These are phyloP conservation scores for Porites australiensis DNA, from an alignment of 64 coral and sea anemone genomes.

Conservation along the genomic window DNA sequence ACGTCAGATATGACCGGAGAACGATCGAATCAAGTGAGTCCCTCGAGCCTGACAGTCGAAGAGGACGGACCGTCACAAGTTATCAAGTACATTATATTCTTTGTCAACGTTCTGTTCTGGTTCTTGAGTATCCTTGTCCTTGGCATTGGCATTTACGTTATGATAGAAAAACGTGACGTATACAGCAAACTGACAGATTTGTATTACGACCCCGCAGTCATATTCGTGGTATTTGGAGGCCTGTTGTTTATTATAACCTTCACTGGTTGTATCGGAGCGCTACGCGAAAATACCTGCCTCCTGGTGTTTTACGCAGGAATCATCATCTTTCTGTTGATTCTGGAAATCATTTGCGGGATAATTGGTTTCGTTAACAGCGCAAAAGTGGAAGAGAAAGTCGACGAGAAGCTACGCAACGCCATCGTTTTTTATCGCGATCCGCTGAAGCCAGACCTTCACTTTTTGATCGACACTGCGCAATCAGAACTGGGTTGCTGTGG, in stretches of 20 bases:
- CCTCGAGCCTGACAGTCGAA: not conserved
- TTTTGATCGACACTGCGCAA: conserved; percentile 83
- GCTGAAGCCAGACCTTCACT: conserved; percentile 78
- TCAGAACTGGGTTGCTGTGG: conserved; percentile 84
- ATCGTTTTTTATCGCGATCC: conserved; percentile 84
- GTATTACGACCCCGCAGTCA: conserved; percentile 59
- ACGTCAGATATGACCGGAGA: not conserved
- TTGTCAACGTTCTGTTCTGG: conserved; percentile 86
- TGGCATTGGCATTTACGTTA: conserved; percentile 66
- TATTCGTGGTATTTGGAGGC: conserved; percentile 72
- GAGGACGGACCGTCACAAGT: conserved; percentile 61
- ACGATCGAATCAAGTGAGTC: not conserved
- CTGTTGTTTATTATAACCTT: conserved; percentile 90
- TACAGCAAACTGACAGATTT: conserved; percentile 70
- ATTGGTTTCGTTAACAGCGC: conserved; percentile 64
- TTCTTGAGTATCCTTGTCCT: conserved; percentile 61
- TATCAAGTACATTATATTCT: conserved; percentile 82
- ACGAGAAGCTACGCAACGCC: conserved; percentile 73
- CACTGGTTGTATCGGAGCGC: conserved; percentile 84
- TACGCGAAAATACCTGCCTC: conserved; percentile 88
- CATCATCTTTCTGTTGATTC: conserved; percentile 46
- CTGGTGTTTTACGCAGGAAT: conserved; percentile 42
- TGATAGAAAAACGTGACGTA: conserved; percentile 63
- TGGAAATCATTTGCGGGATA: conserved; percentile 55
- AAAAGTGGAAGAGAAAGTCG: conserved; percentile 61